phyloP scores from a whole-genome alignment of 2,113 vertebrate species.

The Myiozetetes cayanensis region DNA sequence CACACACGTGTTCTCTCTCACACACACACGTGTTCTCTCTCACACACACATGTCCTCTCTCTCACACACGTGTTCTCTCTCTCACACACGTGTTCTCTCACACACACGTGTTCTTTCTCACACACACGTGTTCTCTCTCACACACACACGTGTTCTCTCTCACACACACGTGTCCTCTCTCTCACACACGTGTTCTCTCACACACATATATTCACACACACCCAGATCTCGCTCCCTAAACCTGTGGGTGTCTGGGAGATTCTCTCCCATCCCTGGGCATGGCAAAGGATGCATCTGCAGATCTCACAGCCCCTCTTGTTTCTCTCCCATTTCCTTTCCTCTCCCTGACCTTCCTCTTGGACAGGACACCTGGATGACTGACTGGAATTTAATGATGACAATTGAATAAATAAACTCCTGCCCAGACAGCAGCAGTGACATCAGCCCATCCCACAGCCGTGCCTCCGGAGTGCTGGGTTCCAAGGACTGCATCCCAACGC shows the following conservation, averaged over 20 bases:
- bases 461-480: not conserved
- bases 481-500: fast-evolving
- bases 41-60: not conserved
- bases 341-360: constrained; percentile 25
- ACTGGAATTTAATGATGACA: not conserved
- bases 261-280: not conserved
- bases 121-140: too few relatives aligned
- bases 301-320: not conserved
- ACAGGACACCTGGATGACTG: constrained; percentile 15
- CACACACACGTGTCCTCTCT: not conserved
- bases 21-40: too few relatives aligned
- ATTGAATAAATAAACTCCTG: not conserved
- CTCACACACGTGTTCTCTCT: too few relatives aligned
- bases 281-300: not conserved
- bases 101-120: too few relatives aligned
- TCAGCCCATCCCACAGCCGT: not conserved
- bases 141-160: too few relatives aligned
- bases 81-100: too few relatives aligned
- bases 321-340: not conserved
- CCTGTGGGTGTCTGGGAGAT: not conserved
- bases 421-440: not conserved
- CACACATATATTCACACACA: not conserved
- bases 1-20: too few relatives aligned
- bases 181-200: too few relatives aligned
- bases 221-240: not conserved